These are phyloP conservation scores for Drosophila greeni DNA, from an alignment of 2,888 invertebrate species.

Conservation along the genomic window DNA sequence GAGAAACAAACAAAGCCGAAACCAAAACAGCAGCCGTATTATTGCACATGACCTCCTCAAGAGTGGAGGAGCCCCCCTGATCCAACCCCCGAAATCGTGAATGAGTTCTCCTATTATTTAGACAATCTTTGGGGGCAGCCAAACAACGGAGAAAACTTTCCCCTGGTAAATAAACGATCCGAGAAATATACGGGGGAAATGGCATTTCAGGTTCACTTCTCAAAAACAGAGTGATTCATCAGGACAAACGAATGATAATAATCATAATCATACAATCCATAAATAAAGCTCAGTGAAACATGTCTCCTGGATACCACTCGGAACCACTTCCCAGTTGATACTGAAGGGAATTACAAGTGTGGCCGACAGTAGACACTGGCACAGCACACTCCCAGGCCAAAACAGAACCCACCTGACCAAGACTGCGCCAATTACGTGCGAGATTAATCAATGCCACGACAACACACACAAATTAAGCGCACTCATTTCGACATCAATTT, in stretches of 20 bases:
- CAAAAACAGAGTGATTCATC: conserved; percentile 2
- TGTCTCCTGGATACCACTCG: neutral
- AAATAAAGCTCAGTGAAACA: neutral
- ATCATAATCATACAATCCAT: no score
- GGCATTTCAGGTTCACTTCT: conserved; percentile 1
- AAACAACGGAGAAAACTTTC: conserved; percentile 33
- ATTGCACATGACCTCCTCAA: conserved; percentile 39
- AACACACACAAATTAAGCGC: conserved; percentile 68
- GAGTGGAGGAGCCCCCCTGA: conserved; percentile 17
- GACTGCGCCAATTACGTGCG: conserved; percentile 64
- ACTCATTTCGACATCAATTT: conserved; percentile 66
- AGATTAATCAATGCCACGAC: conserved; percentile 70
- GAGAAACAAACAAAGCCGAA: conserved; percentile 33
- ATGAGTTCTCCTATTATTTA: conserved; percentile 27
- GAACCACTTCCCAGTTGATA: neutral
- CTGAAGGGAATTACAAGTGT: neutral
- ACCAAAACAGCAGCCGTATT: conserved; percentile 26
- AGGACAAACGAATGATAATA: neutral
- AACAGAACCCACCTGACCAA: conserved; percentile 31
- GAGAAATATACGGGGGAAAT: neutral
- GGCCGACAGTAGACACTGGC: conserved; percentile 12
- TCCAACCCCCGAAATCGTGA: conserved; percentile 13
- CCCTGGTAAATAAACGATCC: conserved; percentile 19
- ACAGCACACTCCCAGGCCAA: neutral
- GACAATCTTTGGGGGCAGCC: conserved; percentile 17